phyloP scores from a whole-genome alignment of 2,888 invertebrate genomes.

The Rhyacophila evoluta region DNA sequence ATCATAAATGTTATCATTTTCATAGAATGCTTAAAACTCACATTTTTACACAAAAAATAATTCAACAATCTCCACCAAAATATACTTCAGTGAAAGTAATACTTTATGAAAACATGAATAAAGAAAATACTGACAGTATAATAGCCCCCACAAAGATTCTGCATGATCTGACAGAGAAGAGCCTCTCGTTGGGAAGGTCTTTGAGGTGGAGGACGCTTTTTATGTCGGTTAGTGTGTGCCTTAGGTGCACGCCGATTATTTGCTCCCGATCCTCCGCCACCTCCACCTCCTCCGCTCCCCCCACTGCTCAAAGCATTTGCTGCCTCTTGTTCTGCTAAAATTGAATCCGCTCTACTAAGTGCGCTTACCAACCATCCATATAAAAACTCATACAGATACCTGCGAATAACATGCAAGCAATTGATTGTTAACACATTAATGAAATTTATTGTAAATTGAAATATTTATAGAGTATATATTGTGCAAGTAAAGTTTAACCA shows the following conservation, averaged over 20 bases:
- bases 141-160: slow-evolving; percentile 95
- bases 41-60: too few species aligned
- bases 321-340: slow-evolving; percentile 81
- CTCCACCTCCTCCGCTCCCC: slow-evolving; percentile 57
- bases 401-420: too few species aligned
- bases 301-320: slow-evolving; percentile 63
- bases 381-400: slow-evolving; percentile 94
- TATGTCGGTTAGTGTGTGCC: slow-evolving; percentile 69
- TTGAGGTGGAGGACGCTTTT: slow-evolving; percentile 68
- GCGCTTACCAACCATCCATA: slow-evolving; percentile 95
- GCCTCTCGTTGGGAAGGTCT: slow-evolving; percentile 86
- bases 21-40: too few species aligned
- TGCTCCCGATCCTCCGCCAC: slow-evolving; percentile 61
- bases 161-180: slow-evolving; percentile 90
- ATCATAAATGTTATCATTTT: too few species aligned
- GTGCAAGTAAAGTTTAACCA: too few species aligned
- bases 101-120: too few species aligned
- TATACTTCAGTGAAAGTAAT: too few species aligned
- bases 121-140: slow-evolving; percentile 76
- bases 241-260: slow-evolving; percentile 61
- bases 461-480: too few species aligned
- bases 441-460: too few species aligned
- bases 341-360: slow-evolving; percentile 87
- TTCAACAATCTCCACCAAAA: too few species aligned
- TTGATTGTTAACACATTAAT: too few species aligned